Conservation (phyloP, 1,140 invertebrate species). For the Rhyacophila brunnea region DNA sequence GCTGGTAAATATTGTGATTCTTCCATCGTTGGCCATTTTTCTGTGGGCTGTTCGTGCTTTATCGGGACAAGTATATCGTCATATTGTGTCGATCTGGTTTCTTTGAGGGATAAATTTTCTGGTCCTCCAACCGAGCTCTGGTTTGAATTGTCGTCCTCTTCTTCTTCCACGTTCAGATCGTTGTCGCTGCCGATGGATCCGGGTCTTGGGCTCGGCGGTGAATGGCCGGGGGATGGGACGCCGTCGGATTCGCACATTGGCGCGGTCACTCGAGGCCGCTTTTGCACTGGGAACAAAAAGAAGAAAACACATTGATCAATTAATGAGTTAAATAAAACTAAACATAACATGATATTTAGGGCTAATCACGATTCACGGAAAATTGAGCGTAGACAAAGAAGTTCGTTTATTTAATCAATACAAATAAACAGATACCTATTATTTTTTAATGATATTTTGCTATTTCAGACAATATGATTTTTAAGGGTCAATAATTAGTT, state of each 20-base stretch:
- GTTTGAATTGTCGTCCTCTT: conserved; percentile 47
- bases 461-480: no score
- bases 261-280: conserved; percentile 20
- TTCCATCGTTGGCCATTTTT: conserved; percentile 44
- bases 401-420: no score
- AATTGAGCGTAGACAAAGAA: no score
- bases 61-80: conserved; percentile 32
- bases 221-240: conserved; percentile 39
- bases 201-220: conserved; percentile 39
- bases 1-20: conserved; percentile 20
- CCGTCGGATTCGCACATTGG: conserved; percentile 39
- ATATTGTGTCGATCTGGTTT: conserved; percentile 41
- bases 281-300: conserved; percentile 28
- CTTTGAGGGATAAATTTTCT: conserved; percentile 53
- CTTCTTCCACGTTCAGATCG: conserved; percentile 52
- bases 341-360: no score
- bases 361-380: no score
- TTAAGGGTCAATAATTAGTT: no score
- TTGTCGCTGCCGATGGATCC: conserved; percentile 46
- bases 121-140: conserved; percentile 47
- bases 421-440: no score
- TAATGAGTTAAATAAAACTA: no score
- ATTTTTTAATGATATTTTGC: no score
- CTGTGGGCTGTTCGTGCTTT: conserved; percentile 44
- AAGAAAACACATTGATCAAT: conserved; percentile 11